Percentiles rank a stretch among this genome's conserved stretches.
Conservation (phyloP, 2,888 invertebrate species). For the Hylaea fasciaria region DNA sequence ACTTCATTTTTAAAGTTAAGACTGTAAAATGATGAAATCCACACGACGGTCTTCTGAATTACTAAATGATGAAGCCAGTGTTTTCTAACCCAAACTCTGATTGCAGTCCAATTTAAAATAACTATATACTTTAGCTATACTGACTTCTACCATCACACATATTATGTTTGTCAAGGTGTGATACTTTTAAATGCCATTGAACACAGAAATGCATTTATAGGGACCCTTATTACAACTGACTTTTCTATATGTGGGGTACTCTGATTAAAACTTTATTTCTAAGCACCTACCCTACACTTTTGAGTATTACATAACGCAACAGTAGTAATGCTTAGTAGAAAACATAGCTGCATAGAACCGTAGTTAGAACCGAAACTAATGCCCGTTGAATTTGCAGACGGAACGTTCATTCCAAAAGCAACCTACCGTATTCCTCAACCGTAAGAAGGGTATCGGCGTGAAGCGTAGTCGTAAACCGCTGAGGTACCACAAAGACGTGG, state of each 20-base stretch:
- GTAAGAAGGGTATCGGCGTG: slow-evolving; percentile 92
- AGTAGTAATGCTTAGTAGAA: slow-evolving; percentile 27
- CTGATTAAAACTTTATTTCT: no score
- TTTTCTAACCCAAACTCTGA: slow-evolving; percentile 78
- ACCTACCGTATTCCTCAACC: slow-evolving; percentile 96
- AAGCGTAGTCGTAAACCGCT: slow-evolving; percentile 91
- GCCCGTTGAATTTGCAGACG: slow-evolving; percentile 88
- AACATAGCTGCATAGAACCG: slow-evolving; percentile 32
- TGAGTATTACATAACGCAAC: background rate
- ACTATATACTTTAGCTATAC: no score
- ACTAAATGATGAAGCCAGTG: slow-evolving; percentile 75
- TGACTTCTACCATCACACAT: no score
- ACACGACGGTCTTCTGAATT: slow-evolving; percentile 86
- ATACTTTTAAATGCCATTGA: no score
- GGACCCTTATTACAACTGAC: no score
- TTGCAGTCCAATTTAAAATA: slow-evolving; percentile 48
- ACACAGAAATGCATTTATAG: no score
- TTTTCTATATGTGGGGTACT: no score
- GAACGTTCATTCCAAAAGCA: slow-evolving; percentile 99
- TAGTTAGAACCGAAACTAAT: slow-evolving; percentile 45
- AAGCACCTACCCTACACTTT: no score
- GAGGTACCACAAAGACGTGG: slow-evolving; percentile 95
- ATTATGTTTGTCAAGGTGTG: no score
- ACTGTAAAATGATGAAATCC: slow-evolving; percentile 78
- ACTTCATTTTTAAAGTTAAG: background rate